These are phyloP conservation scores for Apomyelois bistriatella DNA, from an alignment of 2,888 invertebrate genomes.

Conservation along the genomic window DNA sequence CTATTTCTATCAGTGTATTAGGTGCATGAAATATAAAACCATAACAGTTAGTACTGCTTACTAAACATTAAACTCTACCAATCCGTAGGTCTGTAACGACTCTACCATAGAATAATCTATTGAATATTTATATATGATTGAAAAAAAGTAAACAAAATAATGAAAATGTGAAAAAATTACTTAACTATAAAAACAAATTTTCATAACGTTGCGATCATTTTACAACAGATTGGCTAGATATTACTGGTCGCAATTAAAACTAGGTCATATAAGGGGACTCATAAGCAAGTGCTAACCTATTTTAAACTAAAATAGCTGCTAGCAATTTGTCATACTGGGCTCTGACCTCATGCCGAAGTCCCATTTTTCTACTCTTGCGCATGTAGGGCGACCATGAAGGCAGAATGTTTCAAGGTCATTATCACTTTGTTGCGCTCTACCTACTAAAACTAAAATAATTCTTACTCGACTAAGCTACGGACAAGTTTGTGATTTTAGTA, in stretches of 20 bases:
- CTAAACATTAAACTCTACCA: no score
- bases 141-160: no score
- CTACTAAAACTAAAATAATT: no score
- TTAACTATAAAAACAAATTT: no score
- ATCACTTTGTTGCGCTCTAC: constrained; percentile 13
- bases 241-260: neutral
- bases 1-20: no score
- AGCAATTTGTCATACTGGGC: constrained; percentile 22
- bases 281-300: constrained; percentile 17
- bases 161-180: no score
- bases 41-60: no score
- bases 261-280: neutral
- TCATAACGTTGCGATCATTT: neutral
- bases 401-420: constrained; percentile 2
- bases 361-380: constrained; percentile 22
- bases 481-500: no score
- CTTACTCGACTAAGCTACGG: neutral
- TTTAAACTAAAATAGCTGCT: constrained; percentile 20
- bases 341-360: constrained; percentile 8
- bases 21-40: no score
- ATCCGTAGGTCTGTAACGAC: no score
- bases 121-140: no score
- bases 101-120: no score
- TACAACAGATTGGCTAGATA: neutral
- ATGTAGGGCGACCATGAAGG: constrained; percentile 21